A percentile compares a stretch with the other conserved stretches of the same genome.
These are phyloP conservation scores for Dasysyrphus albostriatus DNA, from an alignment of 2,888 invertebrate genomes.

Conservation along the genomic window DNA sequence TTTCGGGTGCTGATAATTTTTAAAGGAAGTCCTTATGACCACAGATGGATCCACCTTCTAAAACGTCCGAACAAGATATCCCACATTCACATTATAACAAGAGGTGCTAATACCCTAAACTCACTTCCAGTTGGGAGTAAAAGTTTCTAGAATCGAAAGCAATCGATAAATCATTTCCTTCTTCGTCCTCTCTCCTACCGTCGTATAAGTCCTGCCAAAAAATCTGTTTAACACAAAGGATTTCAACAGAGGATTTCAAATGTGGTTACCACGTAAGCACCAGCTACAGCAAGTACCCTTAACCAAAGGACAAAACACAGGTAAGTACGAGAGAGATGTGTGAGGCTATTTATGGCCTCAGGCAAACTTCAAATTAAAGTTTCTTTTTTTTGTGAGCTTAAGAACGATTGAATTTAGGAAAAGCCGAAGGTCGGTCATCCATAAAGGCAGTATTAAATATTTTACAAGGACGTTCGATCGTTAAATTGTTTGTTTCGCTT, in stretches of 20 bases:
- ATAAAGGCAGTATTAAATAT: conserved; percentile 20
- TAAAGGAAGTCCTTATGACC: conserved; percentile 54
- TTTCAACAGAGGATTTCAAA: conserved; percentile 5
- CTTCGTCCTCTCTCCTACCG: not conserved
- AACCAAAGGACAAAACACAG: conserved; percentile 18
- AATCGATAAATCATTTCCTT: conserved; percentile 60
- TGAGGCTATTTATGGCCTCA: conserved; percentile 43
- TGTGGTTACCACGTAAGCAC: conserved; percentile 30
- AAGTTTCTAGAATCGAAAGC: conserved; percentile 45
- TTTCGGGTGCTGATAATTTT: conserved; percentile 55
- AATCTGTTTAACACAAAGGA: conserved; percentile 13
- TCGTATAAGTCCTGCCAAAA: conserved; percentile 1
- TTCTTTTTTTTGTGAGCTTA: conserved; percentile 26
- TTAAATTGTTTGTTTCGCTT: conserved; percentile 36
- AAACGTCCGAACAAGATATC: conserved; percentile 24
- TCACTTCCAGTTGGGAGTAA: conserved; percentile 45
- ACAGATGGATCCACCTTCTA: conserved; percentile 31
- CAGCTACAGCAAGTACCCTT: conserved; percentile 16
- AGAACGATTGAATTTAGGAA: not conserved
- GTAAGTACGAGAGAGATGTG: not conserved
- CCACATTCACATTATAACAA: conserved; percentile 37
- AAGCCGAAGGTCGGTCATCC: not conserved
- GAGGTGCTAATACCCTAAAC: conserved; percentile 51
- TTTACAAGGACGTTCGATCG: conserved; percentile 53
- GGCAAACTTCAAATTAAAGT: conserved; percentile 70